phyloP scores from a whole-genome alignment of 2,113 vertebrate genomes.

The Coptodon bakossiorum region DNA sequence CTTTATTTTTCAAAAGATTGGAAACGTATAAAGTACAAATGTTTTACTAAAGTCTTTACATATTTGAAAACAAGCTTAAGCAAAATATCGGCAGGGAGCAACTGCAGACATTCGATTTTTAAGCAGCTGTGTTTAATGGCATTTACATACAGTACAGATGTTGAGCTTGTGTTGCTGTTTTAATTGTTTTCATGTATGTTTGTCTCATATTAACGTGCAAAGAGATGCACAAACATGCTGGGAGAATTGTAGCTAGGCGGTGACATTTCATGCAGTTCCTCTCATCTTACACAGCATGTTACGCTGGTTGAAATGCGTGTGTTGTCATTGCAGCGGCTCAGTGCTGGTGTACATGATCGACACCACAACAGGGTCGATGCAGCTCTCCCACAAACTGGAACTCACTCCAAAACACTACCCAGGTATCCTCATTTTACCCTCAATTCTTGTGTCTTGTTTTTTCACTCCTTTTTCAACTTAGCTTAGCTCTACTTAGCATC shows the following conservation, averaged over 20 bases:
- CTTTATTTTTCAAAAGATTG: neutral
- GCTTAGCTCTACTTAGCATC: neutral
- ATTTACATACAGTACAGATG: neutral
- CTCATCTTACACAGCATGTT: neutral
- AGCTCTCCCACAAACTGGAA: constrained; percentile 94
- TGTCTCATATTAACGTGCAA: neutral
- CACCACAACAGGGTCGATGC: constrained; percentile 91
- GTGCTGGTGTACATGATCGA: constrained; percentile 96
- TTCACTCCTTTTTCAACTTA: neutral
- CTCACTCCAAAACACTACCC: constrained; percentile 97
- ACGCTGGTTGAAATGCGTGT: neutral
- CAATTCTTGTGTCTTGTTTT: neutral
- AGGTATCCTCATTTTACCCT: constrained; percentile 67
- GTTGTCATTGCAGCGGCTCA: constrained; percentile 78
- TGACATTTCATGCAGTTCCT: neutral
- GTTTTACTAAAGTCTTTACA: neutral
- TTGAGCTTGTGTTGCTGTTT: neutral
- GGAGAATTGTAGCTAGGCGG: neutral
- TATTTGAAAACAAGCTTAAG: neutral
- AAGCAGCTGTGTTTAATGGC: neutral
- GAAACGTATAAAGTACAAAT: neutral
- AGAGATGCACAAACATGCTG: neutral
- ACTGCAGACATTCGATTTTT: neutral
- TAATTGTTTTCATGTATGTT: neutral
- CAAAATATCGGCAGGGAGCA: neutral